Conservation (phyloP, 1,140 invertebrate genomes). For the Brachystomella parvula region DNA sequence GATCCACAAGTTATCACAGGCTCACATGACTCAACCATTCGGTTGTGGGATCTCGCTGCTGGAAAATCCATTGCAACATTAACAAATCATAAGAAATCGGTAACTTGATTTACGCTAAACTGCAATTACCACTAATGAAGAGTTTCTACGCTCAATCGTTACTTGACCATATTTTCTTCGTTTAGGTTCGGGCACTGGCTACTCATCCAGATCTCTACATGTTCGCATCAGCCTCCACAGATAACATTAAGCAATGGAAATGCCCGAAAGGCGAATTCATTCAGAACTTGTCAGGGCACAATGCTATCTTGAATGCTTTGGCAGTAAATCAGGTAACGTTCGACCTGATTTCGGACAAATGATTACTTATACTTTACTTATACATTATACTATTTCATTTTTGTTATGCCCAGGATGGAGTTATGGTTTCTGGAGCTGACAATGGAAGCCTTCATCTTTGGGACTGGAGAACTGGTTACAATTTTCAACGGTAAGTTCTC, state of each 20-base stretch:
- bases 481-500: slow-evolving; percentile 76
- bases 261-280: slow-evolving; percentile 97
- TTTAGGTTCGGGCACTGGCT: slow-evolving; percentile 44
- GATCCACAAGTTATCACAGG: slow-evolving; percentile 83
- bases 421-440: slow-evolving; percentile 94
- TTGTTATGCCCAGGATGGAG: slow-evolving; percentile 73
- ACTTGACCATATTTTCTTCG: slow-evolving; percentile 30
- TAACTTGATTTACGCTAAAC: slow-evolving; percentile 43
- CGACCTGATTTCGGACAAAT: background rate
- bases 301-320: slow-evolving; percentile 94
- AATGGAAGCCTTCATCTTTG: slow-evolving; percentile 98
- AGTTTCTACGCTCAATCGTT: background rate
- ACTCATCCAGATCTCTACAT: slow-evolving; percentile 55
- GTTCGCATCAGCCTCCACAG: slow-evolving; percentile 95
- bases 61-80: slow-evolving; percentile 90
- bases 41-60: slow-evolving; percentile 94
- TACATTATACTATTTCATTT: background rate
- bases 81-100: slow-evolving; percentile 99
- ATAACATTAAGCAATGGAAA: slow-evolving; percentile 99
- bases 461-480: slow-evolving; percentile 98
- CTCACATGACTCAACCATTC: slow-evolving; percentile 63
- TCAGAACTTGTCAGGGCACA: slow-evolving; percentile 95
- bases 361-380: background rate
- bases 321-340: slow-evolving; percentile 64
- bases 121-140: background rate